These are phyloP conservation scores for Styela clava DNA, from an alignment of 23 tunicate species.

Conservation along the genomic window DNA sequence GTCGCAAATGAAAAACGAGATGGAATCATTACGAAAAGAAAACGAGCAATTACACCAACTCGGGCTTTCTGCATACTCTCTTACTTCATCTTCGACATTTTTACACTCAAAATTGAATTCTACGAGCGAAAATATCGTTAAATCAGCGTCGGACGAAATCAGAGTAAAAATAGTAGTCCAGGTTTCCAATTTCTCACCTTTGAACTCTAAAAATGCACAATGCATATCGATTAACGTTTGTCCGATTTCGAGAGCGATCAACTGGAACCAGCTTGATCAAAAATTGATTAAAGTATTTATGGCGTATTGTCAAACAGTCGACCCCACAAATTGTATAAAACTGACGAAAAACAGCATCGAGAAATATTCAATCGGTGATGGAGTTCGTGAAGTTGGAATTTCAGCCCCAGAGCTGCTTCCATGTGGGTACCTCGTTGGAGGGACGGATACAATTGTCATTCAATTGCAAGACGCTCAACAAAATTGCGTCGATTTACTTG, in stretches of 20 bases:
- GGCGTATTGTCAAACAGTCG: slow-evolving; percentile 60
- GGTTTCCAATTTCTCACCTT: not conserved
- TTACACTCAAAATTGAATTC: not conserved
- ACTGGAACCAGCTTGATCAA: slow-evolving; percentile 66
- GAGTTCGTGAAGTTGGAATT: slow-evolving; percentile 34
- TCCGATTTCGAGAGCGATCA: slow-evolving; percentile 37
- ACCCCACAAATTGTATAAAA: slow-evolving; percentile 45
- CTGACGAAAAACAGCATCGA: slow-evolving; percentile 26
- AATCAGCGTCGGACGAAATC: slow-evolving; percentile 11
- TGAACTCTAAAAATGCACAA: slow-evolving; percentile 1
- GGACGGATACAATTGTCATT: slow-evolving; percentile 51
- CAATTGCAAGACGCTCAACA: slow-evolving; percentile 42
- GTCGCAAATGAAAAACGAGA: slow-evolving; percentile 81
- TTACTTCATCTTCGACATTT: slow-evolving; percentile 22
- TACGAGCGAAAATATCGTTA: slow-evolving; percentile 5
- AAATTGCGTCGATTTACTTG: slow-evolving; percentile 19
- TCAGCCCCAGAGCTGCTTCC: slow-evolving; percentile 66
- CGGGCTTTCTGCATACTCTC: slow-evolving; percentile 50
- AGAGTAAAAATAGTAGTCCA: slow-evolving; percentile 10
- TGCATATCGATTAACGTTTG: slow-evolving; percentile 27
- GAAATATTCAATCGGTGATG: slow-evolving; percentile 68
- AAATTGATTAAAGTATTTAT: slow-evolving; percentile 38
- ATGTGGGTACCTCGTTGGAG: slow-evolving; percentile 79
- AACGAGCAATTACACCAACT: slow-evolving; percentile 63
- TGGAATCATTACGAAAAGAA: slow-evolving; percentile 63